A percentile compares a stretch with the other conserved stretches of the same genome.
Conservation (phyloP, 2,113 vertebrate species). For the Raja brachyura region DNA sequence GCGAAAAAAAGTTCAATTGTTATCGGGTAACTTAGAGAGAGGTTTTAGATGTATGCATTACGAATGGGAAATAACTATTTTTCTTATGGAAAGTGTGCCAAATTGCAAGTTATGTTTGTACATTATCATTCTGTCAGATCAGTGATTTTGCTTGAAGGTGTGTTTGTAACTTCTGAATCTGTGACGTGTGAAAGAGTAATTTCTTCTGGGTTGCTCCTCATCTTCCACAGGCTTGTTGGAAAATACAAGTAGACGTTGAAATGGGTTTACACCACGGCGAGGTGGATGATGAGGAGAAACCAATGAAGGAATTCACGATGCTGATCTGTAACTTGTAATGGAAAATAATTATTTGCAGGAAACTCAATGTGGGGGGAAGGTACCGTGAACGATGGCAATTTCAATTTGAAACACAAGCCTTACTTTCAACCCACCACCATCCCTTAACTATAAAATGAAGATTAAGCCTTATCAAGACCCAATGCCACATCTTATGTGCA, state of each 20-base stretch:
- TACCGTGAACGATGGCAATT: neutral
- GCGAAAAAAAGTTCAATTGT: too few relatives aligned
- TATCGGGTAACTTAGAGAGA: neutral
- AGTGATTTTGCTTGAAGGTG: constrained; percentile 21
- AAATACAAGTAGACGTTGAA: neutral
- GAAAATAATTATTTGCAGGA: neutral
- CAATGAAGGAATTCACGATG: neutral
- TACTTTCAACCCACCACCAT: neutral
- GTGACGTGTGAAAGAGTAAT: neutral
- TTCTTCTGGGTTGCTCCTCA: neutral
- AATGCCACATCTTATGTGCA: neutral
- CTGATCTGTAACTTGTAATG: neutral
- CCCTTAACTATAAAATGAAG: neutral
- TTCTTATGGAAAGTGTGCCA: neutral
- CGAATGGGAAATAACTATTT: neutral
- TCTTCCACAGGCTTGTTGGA: neutral
- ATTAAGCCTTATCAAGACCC: neutral
- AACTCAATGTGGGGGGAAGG: neutral
- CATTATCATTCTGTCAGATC: neutral
- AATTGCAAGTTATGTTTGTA: neutral
- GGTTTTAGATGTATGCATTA: neutral
- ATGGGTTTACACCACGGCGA: neutral
- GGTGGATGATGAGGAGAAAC: neutral
- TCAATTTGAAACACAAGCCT: constrained; percentile 13
- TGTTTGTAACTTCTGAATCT: neutral